Percentiles rank a stretch among this genome's conserved stretches.
These are phyloP conservation scores for Calypte anna DNA, from an alignment of 2,113 vertebrate species.

Conservation along the genomic window DNA sequence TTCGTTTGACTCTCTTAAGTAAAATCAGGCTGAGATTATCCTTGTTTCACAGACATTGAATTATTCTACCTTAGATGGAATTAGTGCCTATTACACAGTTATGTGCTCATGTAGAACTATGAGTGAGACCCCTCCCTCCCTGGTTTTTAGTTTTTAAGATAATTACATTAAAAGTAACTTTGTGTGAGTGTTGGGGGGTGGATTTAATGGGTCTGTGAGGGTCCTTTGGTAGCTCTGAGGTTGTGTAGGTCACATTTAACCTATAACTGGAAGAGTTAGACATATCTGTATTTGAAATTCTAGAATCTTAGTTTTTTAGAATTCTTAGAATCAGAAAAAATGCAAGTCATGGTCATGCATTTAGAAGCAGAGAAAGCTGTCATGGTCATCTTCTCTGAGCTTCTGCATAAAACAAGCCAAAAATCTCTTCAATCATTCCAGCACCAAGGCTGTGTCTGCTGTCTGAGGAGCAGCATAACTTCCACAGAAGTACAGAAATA, in stretches of 20 bases:
- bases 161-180: background rate
- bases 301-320: background rate
- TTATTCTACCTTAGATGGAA: background rate
- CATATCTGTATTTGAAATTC: background rate
- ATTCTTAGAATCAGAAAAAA: background rate
- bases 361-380: background rate
- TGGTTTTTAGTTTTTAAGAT: background rate
- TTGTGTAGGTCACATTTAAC: background rate
- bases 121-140: background rate
- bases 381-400: background rate
- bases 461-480: background rate
- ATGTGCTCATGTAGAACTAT: background rate
- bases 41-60: background rate
- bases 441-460: background rate
- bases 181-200: fast-evolving
- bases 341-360: fast-evolving
- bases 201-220: background rate
- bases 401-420: background rate
- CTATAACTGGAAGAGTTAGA: background rate
- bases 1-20: background rate
- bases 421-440: background rate
- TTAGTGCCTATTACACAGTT: background rate
- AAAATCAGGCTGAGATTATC: background rate
- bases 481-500: background rate
- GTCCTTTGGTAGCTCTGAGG: background rate